Evolutionary conservation across 2,797 vertebrate species (phyloP), one percentile per base, ranked within the genome.

Genomic region (Poecilia picta): DNA sequence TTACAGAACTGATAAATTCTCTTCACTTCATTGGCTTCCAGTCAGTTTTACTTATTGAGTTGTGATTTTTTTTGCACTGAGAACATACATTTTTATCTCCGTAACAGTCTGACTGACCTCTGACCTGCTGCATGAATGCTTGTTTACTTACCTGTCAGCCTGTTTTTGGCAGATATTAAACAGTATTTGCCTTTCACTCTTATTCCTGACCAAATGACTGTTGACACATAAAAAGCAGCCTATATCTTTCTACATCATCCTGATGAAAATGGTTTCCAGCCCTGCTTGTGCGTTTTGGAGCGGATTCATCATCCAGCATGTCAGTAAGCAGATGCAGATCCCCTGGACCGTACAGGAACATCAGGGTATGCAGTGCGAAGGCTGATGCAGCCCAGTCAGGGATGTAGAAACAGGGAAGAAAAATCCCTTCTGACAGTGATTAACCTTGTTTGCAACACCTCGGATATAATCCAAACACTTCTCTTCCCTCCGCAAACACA

Each of bases 311-410:
- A 74, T 68, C 57, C 25, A 62, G 62, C 11, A 25, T 88, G 77
- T 78, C 76, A 88, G 72, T 18, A 64, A 73, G 66, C 80, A 82
- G 75, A 77, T 84, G 77, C 66, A 75, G 73, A 70, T 77, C 33
- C 8, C 18, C 25, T 74, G 5, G 0, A 79, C 70, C 76, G 77
- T 85, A 81, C 72, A 78, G 80, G 7, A 20, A 23, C 31, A 39
- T n/a, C 71, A 13, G 36, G 15, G 31, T 4, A 41, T 62, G 57
- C 64, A 25, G 41, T 18, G 73, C 20, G 66, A 62, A 80, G 82
- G 71, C 74, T 45, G 82, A 82, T 76, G 51, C 57, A 39, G 74
- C 62, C 16, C 64, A n/a, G 46, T 5, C 13, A 43, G 81, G 76
- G 10, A 51, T 72, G 77, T 12, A 62, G 43, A 12, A n/a, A 73